These are phyloP conservation scores for Copidosoma aretas DNA, from an alignment of 2,888 invertebrate species.

Conservation along the genomic window DNA sequence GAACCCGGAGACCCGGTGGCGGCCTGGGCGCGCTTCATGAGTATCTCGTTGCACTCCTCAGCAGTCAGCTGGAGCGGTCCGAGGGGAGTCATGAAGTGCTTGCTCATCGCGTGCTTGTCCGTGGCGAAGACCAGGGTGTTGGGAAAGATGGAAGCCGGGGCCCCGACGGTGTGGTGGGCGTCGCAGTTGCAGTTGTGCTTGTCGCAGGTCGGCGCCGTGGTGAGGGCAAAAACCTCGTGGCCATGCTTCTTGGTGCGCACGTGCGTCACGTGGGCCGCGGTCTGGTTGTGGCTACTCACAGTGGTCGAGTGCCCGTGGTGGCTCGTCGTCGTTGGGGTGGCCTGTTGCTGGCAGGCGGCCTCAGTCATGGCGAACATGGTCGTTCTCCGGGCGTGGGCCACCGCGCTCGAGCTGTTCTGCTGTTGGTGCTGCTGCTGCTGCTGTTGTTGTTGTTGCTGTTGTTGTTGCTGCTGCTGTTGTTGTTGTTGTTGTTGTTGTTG, in stretches of 20 bases:
- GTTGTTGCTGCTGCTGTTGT: constrained; percentile 45
- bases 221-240: constrained; percentile 58
- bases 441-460: constrained; percentile 48
- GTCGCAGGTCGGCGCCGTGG: constrained; percentile 51
- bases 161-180: constrained; percentile 57
- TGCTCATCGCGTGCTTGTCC: constrained; percentile 62
- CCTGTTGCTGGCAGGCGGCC: constrained; percentile 58
- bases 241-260: constrained; percentile 58
- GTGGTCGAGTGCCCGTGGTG: constrained; percentile 53
- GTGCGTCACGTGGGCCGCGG: constrained; percentile 64
- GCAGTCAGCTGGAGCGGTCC: constrained; percentile 77
- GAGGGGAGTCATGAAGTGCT: constrained; percentile 75
- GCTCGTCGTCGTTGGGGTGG: constrained; percentile 49
- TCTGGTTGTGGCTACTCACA: constrained; percentile 61
- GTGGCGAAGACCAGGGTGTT: constrained; percentile 61
- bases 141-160: constrained; percentile 58
- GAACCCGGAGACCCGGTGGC: constrained; percentile 62
- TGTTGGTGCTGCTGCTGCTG: too few relatives aligned
- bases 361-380: constrained; percentile 60
- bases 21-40: constrained; percentile 77
- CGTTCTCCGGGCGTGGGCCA: too few relatives aligned
- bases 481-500: background rate
- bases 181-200: constrained; percentile 61
- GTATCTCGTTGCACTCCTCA: constrained; percentile 80
- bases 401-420: constrained; percentile 46